A percentile compares a stretch with the other conserved stretches of the same genome.
Conservation (phyloP, 2,888 invertebrate genomes). For the Scrobipalpa atriplicella region DNA sequence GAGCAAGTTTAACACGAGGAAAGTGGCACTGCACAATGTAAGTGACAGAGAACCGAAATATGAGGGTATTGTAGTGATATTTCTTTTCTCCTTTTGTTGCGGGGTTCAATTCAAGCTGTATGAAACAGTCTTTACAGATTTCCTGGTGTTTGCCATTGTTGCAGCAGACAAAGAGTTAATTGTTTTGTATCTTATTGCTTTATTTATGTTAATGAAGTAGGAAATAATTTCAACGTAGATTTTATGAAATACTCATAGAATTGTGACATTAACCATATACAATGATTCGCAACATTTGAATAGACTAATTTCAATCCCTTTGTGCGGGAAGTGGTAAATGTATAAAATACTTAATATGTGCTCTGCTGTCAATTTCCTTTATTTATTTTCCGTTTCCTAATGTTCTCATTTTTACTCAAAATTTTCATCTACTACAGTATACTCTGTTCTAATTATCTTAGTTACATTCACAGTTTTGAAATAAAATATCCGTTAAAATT, state of each 20-base stretch:
- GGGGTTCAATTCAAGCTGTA: constrained; percentile 2
- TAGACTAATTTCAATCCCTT: no score
- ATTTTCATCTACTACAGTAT: no score
- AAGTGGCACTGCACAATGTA: not conserved
- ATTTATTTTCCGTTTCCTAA: no score
- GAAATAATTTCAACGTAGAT: no score
- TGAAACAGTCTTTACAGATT: constrained; percentile 4
- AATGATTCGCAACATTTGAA: no score
- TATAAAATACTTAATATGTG: no score
- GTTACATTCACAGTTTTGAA: not conserved
- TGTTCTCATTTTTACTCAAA: no score
- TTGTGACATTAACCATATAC: no score
- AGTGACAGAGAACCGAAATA: constrained; percentile 9
- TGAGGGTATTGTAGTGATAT: constrained; percentile 5
- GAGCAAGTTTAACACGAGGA: not conserved
- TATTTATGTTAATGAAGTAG: not conserved
- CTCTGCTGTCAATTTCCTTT: no score
- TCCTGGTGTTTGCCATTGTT: not conserved
- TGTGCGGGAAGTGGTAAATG: no score
- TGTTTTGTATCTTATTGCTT: not conserved
- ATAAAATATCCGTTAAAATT: not conserved
- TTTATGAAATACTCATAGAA: no score
- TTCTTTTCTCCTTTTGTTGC: constrained; percentile 7
- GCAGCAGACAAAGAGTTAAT: not conserved
- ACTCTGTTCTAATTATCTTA: no score